Evolutionary conservation across 2,797 vertebrate genomes (phyloP), one percentile per base, ranked within the genome.

Genomic region (Cuniculus paca): DNA sequence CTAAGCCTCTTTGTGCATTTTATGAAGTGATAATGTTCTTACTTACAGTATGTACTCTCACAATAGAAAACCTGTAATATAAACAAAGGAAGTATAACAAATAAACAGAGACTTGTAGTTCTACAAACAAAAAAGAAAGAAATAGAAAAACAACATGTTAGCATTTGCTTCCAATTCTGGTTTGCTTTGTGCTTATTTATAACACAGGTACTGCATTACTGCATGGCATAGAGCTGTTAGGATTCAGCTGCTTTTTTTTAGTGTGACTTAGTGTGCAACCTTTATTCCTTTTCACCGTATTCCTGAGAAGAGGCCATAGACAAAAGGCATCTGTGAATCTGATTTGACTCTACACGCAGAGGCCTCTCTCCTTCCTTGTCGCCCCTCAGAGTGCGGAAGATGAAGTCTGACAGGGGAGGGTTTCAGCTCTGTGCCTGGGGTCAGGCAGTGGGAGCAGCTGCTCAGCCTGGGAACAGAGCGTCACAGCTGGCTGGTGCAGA

Each of bases 61-160:
- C 61, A 65, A 60, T 63, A 50, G 78, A 88, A 78, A 95, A 75
- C 48, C 24, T 94, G 34, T 84, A 78, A 90, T 93, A 65, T 90
- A 92, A 83, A 84, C 52, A 72, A 80, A 80, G 24, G 8, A 61
- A 52, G 6, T 45, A 82, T 70, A 28, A 88, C 42, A 74, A 45
- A 75, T 39, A 74, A 42, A 52, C 50, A 54, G 19, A 68, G 28
- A 28, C 22, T 28, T 58, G 61, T 17, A 28, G 16, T 78, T 78
- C 28, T n/a, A 52, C 28, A 78, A 78, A 52, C 28, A 8, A 50
- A 48, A 75, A 75, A 34, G 28, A 50, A 50, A 19, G 48, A 75
- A 65, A n/a, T 16, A 17, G 42, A 42, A 92, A 42, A 88, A 91
- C 88, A 34, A 0, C 56, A 58, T 52, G 10, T 39, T 83, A 81